A percentile compares a stretch with the other conserved stretches of the same genome.
Evolutionary conservation across 2,888 invertebrate genomes (phyloP).

Genomic region (Hetaerina titia): DNA sequence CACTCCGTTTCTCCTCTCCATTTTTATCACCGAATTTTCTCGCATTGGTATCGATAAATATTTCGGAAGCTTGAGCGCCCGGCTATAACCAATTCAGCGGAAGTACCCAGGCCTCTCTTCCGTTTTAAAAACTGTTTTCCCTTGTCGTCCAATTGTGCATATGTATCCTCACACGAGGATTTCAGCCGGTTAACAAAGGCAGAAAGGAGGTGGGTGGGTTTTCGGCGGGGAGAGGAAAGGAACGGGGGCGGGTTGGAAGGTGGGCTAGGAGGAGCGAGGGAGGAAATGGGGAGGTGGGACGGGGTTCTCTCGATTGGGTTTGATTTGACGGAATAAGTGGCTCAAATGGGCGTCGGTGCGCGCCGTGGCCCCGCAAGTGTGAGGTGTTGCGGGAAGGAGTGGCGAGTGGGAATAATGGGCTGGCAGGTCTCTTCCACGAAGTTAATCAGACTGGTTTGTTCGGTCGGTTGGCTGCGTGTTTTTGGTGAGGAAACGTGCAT

Average conservation of each 20-base stretch:
- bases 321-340: not conserved
- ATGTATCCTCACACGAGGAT: no score
- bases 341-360: not conserved
- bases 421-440: slow-evolving; percentile 12
- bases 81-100: no score
- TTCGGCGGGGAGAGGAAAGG: no score
- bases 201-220: no score
- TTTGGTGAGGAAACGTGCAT: not conserved
- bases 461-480: not conserved
- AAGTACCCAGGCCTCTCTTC: no score
- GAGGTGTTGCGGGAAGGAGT: not conserved
- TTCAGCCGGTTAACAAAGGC: no score
- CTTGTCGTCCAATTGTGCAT: no score
- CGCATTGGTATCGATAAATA: no score
- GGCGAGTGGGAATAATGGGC: not conserved
- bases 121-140: no score
- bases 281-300: not conserved
- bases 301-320: not conserved
- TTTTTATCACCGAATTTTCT: no score
- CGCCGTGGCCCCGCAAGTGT: not conserved
- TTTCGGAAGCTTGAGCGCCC: no score
- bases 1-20: no score
- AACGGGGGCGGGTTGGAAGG: not conserved
- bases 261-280: not conserved
- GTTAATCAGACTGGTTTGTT: slow-evolving; percentile 58